Conservation (phyloP, 2,888 invertebrate species). For the Lasioglossum leucozonium region DNA sequence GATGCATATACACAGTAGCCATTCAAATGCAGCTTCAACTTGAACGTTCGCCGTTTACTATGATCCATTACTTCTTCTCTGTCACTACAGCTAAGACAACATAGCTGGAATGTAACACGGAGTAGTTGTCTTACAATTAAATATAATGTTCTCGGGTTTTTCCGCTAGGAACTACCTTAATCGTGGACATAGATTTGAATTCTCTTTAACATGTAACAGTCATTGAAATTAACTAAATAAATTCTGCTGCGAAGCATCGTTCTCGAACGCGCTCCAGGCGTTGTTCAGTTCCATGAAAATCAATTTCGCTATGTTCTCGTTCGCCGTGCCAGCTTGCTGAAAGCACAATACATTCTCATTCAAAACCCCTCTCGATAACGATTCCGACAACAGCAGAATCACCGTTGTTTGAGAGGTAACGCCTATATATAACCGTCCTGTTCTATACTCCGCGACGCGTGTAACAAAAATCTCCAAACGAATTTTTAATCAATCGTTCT, state of each 20-base stretch:
- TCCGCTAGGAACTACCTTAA: constrained; percentile 69
- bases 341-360: constrained; percentile 56
- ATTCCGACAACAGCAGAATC: constrained; percentile 2
- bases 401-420: background rate
- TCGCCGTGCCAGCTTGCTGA: constrained; percentile 96
- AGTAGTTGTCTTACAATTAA: constrained; percentile 72
- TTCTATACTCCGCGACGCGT: no score
- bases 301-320: constrained; percentile 97
- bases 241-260: constrained; percentile 92
- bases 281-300: constrained; percentile 99
- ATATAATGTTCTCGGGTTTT: constrained; percentile 62
- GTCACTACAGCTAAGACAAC: constrained; percentile 70
- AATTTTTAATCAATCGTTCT: no score
- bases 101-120: constrained; percentile 73
- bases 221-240: constrained; percentile 86
- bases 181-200: constrained; percentile 61
- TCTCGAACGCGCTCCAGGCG: constrained; percentile 99
- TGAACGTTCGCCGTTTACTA: constrained; percentile 43
- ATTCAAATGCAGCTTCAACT: constrained; percentile 61
- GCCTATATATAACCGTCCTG: background rate
- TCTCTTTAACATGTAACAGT: constrained; percentile 62
- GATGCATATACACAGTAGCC: constrained; percentile 57
- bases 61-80: constrained; percentile 44
- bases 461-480: no score
- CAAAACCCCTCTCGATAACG: background rate